These are phyloP conservation scores for Apodemia zela DNA, from an alignment of 2,888 invertebrate species.

Conservation along the genomic window DNA sequence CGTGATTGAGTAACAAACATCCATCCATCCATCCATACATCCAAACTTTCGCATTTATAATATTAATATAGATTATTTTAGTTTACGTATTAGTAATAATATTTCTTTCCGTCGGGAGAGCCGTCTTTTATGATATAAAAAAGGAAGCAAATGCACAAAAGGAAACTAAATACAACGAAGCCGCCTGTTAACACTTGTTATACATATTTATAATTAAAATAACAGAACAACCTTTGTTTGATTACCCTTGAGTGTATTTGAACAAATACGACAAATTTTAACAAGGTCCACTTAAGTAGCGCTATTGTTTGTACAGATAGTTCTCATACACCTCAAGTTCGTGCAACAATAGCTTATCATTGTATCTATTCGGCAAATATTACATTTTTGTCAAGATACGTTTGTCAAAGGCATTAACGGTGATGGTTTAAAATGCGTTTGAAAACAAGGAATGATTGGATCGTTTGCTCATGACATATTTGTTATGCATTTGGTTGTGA, in stretches of 20 bases:
- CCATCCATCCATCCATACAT: too few relatives aligned
- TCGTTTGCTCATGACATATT: not conserved
- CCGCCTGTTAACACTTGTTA: not conserved
- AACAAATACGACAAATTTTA: constrained; percentile 15
- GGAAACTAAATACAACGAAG: not conserved
- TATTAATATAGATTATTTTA: too few relatives aligned
- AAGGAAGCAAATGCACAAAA: not conserved
- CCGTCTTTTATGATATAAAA: too few relatives aligned
- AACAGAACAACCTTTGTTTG: constrained; percentile 11
- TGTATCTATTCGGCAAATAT: constrained; percentile 8
- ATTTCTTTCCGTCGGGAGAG: too few relatives aligned
- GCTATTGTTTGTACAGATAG: constrained; percentile 9
- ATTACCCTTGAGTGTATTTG: constrained; percentile 3
- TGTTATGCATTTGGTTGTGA: not conserved
- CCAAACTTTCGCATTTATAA: too few relatives aligned
- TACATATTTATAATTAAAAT: constrained; percentile 8
- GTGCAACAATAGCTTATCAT: constrained; percentile 5
- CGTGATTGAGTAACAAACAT: too few relatives aligned
- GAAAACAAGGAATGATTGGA: constrained; percentile 4
- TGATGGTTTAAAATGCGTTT: constrained; percentile 5
- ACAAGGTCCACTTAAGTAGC: constrained; percentile 16
- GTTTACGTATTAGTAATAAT: too few relatives aligned
- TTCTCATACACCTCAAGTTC: constrained; percentile 13
- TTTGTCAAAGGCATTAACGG: constrained; percentile 12
- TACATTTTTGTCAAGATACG: constrained; percentile 2